Evolutionary conservation across 2,113 vertebrate species (phyloP).

Genomic region (Patagioenas fasciata): DNA sequence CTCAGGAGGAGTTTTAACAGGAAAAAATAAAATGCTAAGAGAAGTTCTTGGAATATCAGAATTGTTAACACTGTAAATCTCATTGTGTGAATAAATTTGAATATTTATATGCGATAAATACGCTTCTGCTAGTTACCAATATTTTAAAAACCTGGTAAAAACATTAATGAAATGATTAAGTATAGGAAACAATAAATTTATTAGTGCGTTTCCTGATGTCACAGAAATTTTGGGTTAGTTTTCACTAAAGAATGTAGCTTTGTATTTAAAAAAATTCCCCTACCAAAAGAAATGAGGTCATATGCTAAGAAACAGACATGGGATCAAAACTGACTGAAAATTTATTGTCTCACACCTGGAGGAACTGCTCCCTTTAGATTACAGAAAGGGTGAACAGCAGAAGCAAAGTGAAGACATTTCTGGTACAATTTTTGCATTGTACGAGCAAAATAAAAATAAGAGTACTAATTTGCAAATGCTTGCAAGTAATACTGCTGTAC

Average conservation of each 20-base stretch:
- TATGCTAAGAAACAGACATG: not conserved
- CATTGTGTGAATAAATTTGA: not conserved
- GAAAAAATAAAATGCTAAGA: not conserved
- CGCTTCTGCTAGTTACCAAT: not conserved
- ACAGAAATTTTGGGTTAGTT: not conserved
- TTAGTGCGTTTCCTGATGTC: conserved; percentile 35
- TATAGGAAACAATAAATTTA: conserved; percentile 20
- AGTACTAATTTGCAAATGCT: not conserved
- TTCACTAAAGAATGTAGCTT: not conserved
- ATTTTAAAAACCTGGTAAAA: conserved; percentile 22
- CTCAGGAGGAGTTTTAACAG: not conserved
- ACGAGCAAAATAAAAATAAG: not conserved
- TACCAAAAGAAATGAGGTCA: not conserved
- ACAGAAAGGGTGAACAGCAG: not conserved
- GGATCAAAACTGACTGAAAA: not conserved
- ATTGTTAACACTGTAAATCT: not conserved
- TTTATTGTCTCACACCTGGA: not conserved
- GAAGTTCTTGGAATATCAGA: not conserved
- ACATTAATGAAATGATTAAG: conserved; percentile 37
- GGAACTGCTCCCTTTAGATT: not conserved
- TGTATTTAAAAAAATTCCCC: not conserved
- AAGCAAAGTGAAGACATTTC: not conserved
- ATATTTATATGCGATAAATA: not conserved
- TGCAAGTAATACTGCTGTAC: not conserved
- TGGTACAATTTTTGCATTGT: not conserved